These are phyloP conservation scores for Rutpela maculata DNA, from an alignment of 2,888 invertebrate genomes.

Conservation along the genomic window DNA sequence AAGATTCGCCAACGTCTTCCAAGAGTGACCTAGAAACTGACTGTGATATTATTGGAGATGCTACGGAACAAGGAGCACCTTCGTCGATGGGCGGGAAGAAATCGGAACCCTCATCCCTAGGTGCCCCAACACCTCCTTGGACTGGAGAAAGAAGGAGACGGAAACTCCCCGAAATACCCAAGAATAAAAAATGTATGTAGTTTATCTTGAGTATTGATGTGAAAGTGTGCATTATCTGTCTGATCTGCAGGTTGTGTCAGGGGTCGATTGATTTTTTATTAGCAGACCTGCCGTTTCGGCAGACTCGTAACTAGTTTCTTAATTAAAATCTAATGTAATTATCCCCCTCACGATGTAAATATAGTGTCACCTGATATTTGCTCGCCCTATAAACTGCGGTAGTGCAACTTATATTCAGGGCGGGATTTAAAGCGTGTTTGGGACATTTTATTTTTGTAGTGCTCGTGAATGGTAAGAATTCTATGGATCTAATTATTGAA, in stretches of 20 bases:
- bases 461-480: background rate
- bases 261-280: slow-evolving; percentile 40
- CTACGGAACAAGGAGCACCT: slow-evolving; percentile 45
- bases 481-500: background rate
- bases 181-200: slow-evolving; percentile 88
- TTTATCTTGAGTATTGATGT: slow-evolving; percentile 3
- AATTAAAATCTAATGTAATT: slow-evolving; percentile 25
- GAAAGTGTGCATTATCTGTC: background rate
- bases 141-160: slow-evolving; percentile 82
- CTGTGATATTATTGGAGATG: slow-evolving; percentile 70
- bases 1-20: slow-evolving; percentile 87
- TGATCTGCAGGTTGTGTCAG: slow-evolving; percentile 7
- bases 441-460: background rate
- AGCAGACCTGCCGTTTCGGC: background rate
- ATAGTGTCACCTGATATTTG: slow-evolving; percentile 8
- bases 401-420: background rate
- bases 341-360: background rate
- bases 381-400: background rate
- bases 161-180: slow-evolving; percentile 92
- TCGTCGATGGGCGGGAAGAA: slow-evolving; percentile 49
- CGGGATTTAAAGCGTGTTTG: background rate
- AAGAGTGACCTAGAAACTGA: slow-evolving; percentile 81
- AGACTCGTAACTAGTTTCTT: background rate
- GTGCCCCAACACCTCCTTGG: slow-evolving; percentile 58
- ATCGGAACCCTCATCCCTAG: slow-evolving; percentile 48